Conservation (phyloP, 2,797 vertebrate species). For the Ispidina lecontei region DNA sequence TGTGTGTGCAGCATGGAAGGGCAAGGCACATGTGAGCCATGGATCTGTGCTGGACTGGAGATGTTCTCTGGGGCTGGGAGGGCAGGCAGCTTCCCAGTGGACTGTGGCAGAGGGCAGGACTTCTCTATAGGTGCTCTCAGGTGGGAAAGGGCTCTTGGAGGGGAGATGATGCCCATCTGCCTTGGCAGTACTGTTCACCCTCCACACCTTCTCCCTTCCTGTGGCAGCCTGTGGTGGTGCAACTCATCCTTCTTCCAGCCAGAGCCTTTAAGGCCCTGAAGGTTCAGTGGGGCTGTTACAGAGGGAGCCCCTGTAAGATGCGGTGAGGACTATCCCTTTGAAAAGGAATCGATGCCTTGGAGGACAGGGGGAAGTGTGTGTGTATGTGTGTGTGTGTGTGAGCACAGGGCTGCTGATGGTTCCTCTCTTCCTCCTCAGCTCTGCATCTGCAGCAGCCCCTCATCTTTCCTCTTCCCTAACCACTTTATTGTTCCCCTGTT, state of each 20-base stretch:
- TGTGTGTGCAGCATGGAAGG: background rate
- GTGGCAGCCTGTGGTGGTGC: background rate
- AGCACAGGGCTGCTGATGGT: background rate
- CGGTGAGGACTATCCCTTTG: background rate
- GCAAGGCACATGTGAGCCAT: background rate
- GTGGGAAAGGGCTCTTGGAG: background rate
- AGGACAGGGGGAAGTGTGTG: background rate
- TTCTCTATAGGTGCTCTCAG: background rate
- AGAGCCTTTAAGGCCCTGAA: background rate
- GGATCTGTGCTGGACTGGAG: background rate
- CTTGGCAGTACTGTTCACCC: fast-evolving
- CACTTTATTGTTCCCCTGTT: background rate
- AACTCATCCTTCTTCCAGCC: background rate
- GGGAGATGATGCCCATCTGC: fast-evolving
- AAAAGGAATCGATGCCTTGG: background rate
- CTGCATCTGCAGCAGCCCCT: background rate
- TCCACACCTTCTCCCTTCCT: background rate
- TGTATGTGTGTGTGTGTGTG: background rate
- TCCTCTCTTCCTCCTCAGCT: background rate
- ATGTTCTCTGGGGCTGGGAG: fast-evolving
- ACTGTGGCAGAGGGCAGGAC: background rate
- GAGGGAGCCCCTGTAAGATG: background rate
- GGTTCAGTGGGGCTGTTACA: background rate
- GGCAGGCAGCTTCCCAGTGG: background rate
- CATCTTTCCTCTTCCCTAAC: background rate